Base-by-base conservation (phyloP, 2,888 invertebrate genomes). In the Polylopha cassiicola region DNA sequence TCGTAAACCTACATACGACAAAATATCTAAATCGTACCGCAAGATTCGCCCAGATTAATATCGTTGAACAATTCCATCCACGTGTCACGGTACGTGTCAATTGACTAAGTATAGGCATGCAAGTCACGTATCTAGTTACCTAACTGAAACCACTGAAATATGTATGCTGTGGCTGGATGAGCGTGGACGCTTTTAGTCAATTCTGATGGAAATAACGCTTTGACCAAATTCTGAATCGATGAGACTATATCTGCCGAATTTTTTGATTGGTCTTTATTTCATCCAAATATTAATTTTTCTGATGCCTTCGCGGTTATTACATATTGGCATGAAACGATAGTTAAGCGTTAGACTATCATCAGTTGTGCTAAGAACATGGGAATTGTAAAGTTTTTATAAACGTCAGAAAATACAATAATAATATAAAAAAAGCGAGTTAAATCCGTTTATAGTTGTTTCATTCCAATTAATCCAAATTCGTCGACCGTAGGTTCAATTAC, bases 91-190 rank as follows among this genome's bases (percentile, higher is more conserved):
- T 60, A 70, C 69, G 73, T 72, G 77, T 71, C 75, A 76, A 76
- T 74, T 74, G 72, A 61, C 60, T 55, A 57, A 50, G 43, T 50
- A 44, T 45, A 54, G 63, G 61, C 55, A 80, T 73, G 73, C 77
- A 51, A 61, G 65, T 71, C 80, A 80, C 79, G 81, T 79, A 61
- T 61, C 59, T 64, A 63, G 75, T 77, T 73, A 71, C 72, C 73
- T 72, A 74, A 75, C 75, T 69, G 61, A 63, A 54, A 57, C 52
- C 65, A 61, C 51, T 48, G 67, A 65, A 58, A 58, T 55, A 54
- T 50, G 54, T 55, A 38, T 31, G 31, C 37, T 23, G n/a, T n/a
- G 23, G 18, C 22, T 22, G 22, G 37, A 29, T 30, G 33, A 34
- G 14, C 24, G 13, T 18, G 14, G 32, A 24, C 21, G 26, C 22